These are phyloP conservation scores for Eublepharis macularius DNA, from an alignment of 2,113 vertebrate genomes.

Conservation along the genomic window DNA sequence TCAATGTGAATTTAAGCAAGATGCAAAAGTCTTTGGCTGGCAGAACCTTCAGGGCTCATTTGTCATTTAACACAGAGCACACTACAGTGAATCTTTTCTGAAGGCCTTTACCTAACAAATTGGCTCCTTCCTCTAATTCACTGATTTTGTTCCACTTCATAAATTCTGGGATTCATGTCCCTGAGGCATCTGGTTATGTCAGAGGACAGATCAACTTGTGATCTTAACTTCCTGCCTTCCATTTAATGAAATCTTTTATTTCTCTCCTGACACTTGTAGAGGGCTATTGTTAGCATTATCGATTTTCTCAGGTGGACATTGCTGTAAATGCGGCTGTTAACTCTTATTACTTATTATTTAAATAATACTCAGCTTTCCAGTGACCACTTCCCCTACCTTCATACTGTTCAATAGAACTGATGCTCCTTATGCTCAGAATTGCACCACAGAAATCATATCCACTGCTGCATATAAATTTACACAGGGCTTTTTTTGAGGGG, in stretches of 20 bases:
- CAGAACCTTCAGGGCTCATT: not conserved
- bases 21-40: not conserved
- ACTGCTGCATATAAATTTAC: not conserved
- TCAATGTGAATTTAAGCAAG: not conserved
- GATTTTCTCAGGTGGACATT: not conserved
- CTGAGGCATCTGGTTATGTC: not conserved
- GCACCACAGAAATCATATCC: not conserved
- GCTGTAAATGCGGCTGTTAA: not conserved
- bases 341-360: not conserved
- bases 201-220: constrained; percentile 10
- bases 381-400: not conserved
- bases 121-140: constrained; percentile 29
- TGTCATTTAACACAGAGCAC: constrained; percentile 19
- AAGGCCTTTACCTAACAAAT: constrained; percentile 10
- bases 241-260: not conserved
- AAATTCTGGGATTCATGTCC: constrained; percentile 2
- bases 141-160: constrained; percentile 14
- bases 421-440: not conserved
- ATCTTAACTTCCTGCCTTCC: constrained; percentile 11
- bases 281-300: not conserved
- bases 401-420: not conserved
- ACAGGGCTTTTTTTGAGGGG: too few species aligned
- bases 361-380: not conserved
- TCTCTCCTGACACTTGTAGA: not conserved
- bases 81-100: constrained; percentile 30